Percentiles rank a stretch among this genome's conserved stretches.
Evolutionary conservation across 2,888 invertebrate genomes (phyloP).

Genomic region (Plebejus anna): DNA sequence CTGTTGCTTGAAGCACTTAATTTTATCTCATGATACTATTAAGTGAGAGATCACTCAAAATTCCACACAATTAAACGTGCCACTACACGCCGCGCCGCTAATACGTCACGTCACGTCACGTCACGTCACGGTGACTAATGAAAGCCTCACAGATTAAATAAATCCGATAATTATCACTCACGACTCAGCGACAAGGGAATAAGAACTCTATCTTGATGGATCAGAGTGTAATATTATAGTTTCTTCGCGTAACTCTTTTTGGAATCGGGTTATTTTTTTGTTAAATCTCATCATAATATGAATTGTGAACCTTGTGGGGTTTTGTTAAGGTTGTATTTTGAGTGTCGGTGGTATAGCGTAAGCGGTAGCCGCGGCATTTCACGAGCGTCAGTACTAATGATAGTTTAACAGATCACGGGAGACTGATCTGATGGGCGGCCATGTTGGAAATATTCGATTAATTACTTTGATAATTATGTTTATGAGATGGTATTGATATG

Average conservation of each 20-base stretch:
- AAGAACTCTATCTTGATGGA: not conserved
- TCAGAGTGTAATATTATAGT: not conserved
- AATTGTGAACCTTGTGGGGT: not conserved
- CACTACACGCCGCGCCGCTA: slow-evolving; percentile 9
- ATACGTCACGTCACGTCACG: slow-evolving; percentile 22
- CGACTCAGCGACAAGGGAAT: slow-evolving; percentile 3
- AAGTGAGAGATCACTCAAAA: slow-evolving; percentile 6
- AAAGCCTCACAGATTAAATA: slow-evolving; percentile 53
- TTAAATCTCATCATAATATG: not conserved
- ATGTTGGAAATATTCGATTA: slow-evolving; percentile 2
- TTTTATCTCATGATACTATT: not conserved
- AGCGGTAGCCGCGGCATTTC: slow-evolving; percentile 65
- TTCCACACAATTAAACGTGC: slow-evolving; percentile 18
- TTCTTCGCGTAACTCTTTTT: not conserved
- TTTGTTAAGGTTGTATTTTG: not conserved
- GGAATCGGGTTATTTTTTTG: slow-evolving; percentile 9
- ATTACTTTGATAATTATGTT: slow-evolving; percentile 8
- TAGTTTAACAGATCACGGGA: slow-evolving; percentile 48
- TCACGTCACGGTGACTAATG: slow-evolving; percentile 51
- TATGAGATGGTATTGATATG: not conserved
- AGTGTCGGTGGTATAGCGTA: not conserved
- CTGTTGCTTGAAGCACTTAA: not conserved
- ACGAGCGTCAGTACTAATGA: slow-evolving; percentile 67
- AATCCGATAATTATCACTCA: slow-evolving; percentile 54
- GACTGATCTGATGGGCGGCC: slow-evolving; percentile 22